Base-by-base conservation (phyloP, 1,140 invertebrate species). In the Chelonus insularis region DNA sequence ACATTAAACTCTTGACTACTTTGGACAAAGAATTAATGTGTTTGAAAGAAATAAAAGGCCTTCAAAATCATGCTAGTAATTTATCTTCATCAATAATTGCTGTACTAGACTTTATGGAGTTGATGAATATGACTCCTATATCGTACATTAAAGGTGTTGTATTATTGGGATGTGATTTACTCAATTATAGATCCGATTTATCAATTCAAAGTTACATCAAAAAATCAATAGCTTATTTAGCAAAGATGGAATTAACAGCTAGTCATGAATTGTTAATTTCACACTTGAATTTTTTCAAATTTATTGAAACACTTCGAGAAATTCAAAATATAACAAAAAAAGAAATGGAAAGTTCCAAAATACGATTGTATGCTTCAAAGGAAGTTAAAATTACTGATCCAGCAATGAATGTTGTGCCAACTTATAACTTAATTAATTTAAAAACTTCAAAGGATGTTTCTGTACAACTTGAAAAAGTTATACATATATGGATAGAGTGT, bases 351-450 rank as follows among this genome's bases (percentile, higher is more conserved):
- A 63, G 48, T 3, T 64, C 39, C 67, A 68, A 45, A 56, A 70
- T 16, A 14, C 48, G 48, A 12, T 29, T 58, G 7, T 34, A 21
- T 21, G 45, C 57, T 20, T 41, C 45, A 4, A 37, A 7, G 16
- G n/a, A 37, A 11, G n/a, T 8, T 2, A 37, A 36, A 18, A 9
- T n/a, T 8, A 45, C n/a, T 36, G n/a, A 48, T 34, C 32, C 18
- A 36, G 65, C 66, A 29, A 55, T 62, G 12, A 59, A 70, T 37
- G 60, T 76, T 43, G 68, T 75, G 6, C 74, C 78, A 16, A 66
- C 72, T 21, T 80, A 76, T 58, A 72, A 59, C 2, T 70, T 69
- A 21, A 74, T 79, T 41, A 73, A 72, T 41, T 66, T 77, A 3
- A 64, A 65, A 11, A 66, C 72, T 37, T 72, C 78, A 51, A 52